Evolutionary conservation across 2,797 vertebrate genomes (phyloP).

Genomic region (Otolemur crassicaudatus): DNA sequence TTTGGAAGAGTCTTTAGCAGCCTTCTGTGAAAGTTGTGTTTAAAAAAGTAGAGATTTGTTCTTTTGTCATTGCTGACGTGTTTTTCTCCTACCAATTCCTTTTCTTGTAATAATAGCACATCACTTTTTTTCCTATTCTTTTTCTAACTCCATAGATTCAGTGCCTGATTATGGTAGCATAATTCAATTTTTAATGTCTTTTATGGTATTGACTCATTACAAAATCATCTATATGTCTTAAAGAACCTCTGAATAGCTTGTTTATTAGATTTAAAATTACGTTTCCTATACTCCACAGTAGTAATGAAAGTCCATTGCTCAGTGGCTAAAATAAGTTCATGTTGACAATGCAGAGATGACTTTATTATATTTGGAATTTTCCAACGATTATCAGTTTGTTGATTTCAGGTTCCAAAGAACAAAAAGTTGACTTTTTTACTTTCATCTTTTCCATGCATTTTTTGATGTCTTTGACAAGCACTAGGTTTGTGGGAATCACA

Average conservation of each 20-base stretch:
- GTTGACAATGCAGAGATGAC: background rate
- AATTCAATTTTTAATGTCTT: conserved; percentile 48
- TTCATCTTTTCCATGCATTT: background rate
- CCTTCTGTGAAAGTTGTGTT: background rate
- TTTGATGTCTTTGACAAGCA: background rate
- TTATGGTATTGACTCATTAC: background rate
- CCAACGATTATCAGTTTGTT: background rate
- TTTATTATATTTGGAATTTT: background rate
- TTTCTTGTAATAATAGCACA: background rate
- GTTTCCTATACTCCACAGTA: background rate
- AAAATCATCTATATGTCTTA: background rate
- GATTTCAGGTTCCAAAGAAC: background rate
- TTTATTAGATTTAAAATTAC: conserved; percentile 40
- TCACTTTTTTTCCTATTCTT: background rate
- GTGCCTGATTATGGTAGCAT: background rate
- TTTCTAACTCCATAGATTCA: background rate
- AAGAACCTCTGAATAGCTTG: background rate
- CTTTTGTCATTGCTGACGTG: background rate
- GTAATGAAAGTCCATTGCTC: background rate
- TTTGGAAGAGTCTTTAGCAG: conserved; percentile 40
- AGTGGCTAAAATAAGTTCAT: conserved; percentile 34
- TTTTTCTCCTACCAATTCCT: background rate
- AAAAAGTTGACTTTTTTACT: background rate
- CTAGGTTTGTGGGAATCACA: background rate
- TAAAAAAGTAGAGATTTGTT: background rate